These are phyloP conservation scores for Pteria penguin DNA, from an alignment of 2,888 invertebrate genomes.

Conservation along the genomic window DNA sequence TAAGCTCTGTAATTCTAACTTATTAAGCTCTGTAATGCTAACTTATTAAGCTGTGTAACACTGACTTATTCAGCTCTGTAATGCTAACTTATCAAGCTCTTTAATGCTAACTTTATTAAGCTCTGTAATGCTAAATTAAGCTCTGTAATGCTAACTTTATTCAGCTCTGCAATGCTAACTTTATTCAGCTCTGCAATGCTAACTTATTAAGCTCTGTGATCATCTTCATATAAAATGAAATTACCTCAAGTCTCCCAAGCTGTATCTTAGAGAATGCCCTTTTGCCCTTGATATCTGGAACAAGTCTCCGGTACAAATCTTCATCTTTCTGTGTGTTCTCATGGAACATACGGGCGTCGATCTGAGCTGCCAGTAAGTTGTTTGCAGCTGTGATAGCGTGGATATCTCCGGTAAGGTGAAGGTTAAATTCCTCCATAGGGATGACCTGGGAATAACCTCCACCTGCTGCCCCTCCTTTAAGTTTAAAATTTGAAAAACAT, in stretches of 20 bases:
- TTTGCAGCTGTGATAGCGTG: slow-evolving; percentile 99
- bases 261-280: slow-evolving; percentile 94
- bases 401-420: slow-evolving; percentile 97
- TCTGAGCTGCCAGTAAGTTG: slow-evolving; percentile 97
- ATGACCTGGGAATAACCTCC: slow-evolving; percentile 98
- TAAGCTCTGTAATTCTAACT: too few relatives aligned
- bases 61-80: too few relatives aligned
- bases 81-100: too few relatives aligned
- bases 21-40: too few relatives aligned
- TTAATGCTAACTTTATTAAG: too few relatives aligned
- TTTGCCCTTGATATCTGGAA: slow-evolving; percentile 89
- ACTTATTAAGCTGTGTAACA: too few relatives aligned
- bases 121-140: too few relatives aligned
- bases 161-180: too few relatives aligned
- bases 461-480: slow-evolving; percentile 94
- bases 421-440: slow-evolving; percentile 99
- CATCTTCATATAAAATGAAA: too few relatives aligned
- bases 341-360: slow-evolving; percentile 98
- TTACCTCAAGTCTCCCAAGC: slow-evolving; percentile 83
- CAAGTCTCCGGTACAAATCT: slow-evolving; percentile 91
- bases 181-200: too few relatives aligned
- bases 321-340: slow-evolving; percentile 94
- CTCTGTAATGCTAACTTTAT: too few relatives aligned
- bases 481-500: background rate
- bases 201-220: too few relatives aligned